Evolutionary conservation across 2,888 invertebrate species (phyloP).

Genomic region (Drosophila anomelani): DNA sequence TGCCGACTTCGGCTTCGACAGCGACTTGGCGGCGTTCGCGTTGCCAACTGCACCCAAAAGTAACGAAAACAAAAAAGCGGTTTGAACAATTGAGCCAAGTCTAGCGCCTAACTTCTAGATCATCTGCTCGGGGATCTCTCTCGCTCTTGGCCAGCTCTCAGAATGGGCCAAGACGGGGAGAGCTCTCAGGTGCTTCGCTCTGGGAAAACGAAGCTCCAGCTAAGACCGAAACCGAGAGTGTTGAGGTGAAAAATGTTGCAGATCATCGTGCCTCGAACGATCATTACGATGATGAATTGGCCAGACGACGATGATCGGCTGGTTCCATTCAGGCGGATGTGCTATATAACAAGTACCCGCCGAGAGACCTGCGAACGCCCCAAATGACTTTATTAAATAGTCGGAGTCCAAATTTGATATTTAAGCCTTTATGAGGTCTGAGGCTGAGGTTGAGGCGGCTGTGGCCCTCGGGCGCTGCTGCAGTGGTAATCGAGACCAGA

Average conservation of each 20-base stretch:
- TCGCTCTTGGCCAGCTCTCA: conserved; percentile 18
- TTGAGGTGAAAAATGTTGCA: conserved; percentile 68
- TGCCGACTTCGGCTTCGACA: conserved; percentile 53
- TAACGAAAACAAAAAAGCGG: conserved; percentile 36
- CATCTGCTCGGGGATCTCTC: conserved; percentile 63
- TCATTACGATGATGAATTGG: conserved; percentile 37
- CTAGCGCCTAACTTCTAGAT: conserved; percentile 77
- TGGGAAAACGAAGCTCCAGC: conserved; percentile 7
- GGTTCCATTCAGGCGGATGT: conserved; percentile 61
- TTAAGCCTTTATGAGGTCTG: conserved; percentile 62
- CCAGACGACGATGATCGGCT: conserved; percentile 32
- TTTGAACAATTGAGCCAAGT: conserved; percentile 73
- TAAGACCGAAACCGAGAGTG: conserved; percentile 48
- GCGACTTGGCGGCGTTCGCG: conserved; percentile 42
- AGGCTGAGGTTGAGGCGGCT: neutral
- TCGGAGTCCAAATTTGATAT: conserved; percentile 69
- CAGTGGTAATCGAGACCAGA: conserved; percentile 39
- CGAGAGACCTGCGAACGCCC: conserved; percentile 57
- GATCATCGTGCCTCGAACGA: conserved; percentile 56
- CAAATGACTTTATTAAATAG: conserved; percentile 75
- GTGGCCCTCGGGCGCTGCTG: conserved; percentile 44
- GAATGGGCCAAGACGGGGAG: conserved; percentile 42
- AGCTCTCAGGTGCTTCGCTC: conserved; percentile 8
- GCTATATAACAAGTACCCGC: conserved; percentile 57
- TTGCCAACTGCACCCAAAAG: conserved; percentile 74